These are phyloP conservation scores for Drosophila anceps DNA, from an alignment of 2,888 invertebrate species.

Conservation along the genomic window DNA sequence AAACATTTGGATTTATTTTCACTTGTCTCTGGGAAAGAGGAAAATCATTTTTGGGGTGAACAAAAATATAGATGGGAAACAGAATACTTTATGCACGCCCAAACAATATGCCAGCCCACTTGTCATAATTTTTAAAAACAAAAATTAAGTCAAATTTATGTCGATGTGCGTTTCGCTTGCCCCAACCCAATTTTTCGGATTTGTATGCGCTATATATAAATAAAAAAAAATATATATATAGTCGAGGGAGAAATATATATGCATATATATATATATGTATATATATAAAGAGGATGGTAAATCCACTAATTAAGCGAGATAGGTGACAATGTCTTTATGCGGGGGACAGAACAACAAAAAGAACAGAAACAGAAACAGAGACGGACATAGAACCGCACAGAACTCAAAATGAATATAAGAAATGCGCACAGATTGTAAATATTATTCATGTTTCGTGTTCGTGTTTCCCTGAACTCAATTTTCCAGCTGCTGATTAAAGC, in stretches of 20 bases:
- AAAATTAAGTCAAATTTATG: slow-evolving; percentile 76
- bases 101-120: slow-evolving; percentile 57
- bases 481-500: slow-evolving; percentile 44
- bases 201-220: slow-evolving; percentile 67
- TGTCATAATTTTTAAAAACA: slow-evolving; percentile 76
- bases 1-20: slow-evolving; percentile 66
- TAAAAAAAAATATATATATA: slow-evolving; percentile 41
- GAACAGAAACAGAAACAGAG: background rate
- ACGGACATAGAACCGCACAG: background rate
- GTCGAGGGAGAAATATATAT: slow-evolving; percentile 15
- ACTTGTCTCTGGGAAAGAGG: slow-evolving; percentile 43
- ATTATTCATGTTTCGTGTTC: slow-evolving; percentile 22
- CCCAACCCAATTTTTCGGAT: slow-evolving; percentile 55
- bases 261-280: too few relatives aligned
- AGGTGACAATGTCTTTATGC: slow-evolving; percentile 69
- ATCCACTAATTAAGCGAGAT: slow-evolving; percentile 78
- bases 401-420: slow-evolving; percentile 42
- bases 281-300: slow-evolving; percentile 55
- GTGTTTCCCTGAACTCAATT: slow-evolving; percentile 41
- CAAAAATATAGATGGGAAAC: background rate
- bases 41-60: background rate
- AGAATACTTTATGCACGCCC: slow-evolving; percentile 31
- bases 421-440: slow-evolving; percentile 64
- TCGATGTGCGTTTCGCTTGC: slow-evolving; percentile 19
- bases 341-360: slow-evolving; percentile 9